phyloP scores from a whole-genome alignment of 2,797 vertebrate species.

The Ceryle rudis region DNA sequence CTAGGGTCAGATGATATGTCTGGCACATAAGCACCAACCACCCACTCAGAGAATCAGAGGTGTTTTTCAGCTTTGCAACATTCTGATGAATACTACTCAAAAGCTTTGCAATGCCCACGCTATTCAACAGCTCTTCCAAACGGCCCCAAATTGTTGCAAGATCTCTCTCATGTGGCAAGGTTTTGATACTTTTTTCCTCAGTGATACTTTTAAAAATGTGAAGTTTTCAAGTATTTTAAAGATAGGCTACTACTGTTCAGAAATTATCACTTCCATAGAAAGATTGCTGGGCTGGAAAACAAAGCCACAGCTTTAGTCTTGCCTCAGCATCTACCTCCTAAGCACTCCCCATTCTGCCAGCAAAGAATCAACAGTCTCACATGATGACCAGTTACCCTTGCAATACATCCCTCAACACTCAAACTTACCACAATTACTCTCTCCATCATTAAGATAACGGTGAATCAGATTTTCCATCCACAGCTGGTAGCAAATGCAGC shows the following conservation, averaged over 20 bases:
- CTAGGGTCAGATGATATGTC: neutral
- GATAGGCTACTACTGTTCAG: neutral
- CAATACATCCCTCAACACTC: neutral
- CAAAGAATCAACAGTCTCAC: neutral
- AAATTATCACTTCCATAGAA: neutral
- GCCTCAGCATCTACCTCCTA: neutral
- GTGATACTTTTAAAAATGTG: neutral
- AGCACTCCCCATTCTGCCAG: neutral
- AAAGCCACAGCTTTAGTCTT: neutral
- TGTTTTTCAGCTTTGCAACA: neutral
- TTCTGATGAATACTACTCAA: neutral
- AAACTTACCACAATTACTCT: slow-evolving; percentile 90
- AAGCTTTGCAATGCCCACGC: neutral
- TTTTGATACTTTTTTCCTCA: neutral
- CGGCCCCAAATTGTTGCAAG: neutral
- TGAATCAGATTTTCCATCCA: slow-evolving; percentile 92
- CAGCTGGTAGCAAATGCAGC: slow-evolving; percentile 88
- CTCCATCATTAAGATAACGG: slow-evolving; percentile 83
- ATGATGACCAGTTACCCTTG: neutral
- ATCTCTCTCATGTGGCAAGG: neutral
- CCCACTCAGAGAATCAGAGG: neutral
- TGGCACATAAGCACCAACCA: neutral
- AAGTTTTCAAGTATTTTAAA: neutral
- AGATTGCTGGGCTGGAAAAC: neutral
- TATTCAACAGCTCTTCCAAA: neutral